phyloP scores from a whole-genome alignment of 23 tunicate genomes.

The Trididemnum miniatum region DNA sequence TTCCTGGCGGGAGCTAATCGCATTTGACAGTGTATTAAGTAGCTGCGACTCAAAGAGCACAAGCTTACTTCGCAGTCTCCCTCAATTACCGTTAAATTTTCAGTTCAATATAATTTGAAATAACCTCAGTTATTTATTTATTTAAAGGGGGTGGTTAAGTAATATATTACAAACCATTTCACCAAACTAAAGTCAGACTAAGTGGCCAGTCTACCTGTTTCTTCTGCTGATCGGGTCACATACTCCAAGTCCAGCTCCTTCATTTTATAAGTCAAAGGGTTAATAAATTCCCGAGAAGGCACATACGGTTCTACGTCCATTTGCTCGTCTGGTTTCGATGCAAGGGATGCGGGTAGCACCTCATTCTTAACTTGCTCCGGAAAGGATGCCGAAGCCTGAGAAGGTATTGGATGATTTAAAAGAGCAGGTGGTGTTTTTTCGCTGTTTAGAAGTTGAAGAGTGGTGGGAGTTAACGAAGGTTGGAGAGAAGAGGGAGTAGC shows the following conservation, averaged over 20 bases:
- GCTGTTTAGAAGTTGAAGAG: neutral
- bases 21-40: too few relatives aligned
- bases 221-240: slow-evolving; percentile 24
- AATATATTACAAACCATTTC: too few relatives aligned
- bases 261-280: slow-evolving; percentile 27
- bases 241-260: slow-evolving; percentile 32
- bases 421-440: neutral
- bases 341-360: neutral
- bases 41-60: too few relatives aligned
- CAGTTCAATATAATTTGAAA: too few relatives aligned
- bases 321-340: neutral
- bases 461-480: neutral
- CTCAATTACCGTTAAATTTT: too few relatives aligned
- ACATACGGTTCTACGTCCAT: slow-evolving; percentile 6
- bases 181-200: too few relatives aligned
- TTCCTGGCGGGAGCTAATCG: too few relatives aligned
- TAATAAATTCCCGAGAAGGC: slow-evolving; percentile 11
- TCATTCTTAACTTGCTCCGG: neutral
- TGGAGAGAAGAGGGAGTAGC: neutral
- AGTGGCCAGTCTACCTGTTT: slow-evolving; percentile 41
- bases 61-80: too few relatives aligned
- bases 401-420: neutral
- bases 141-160: too few relatives aligned
- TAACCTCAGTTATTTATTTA: too few relatives aligned
- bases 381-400: neutral